A percentile compares a stretch with the other conserved stretches of the same genome.
phyloP scores from a whole-genome alignment of 2,888 invertebrate species.

The Volucella zonaria region DNA sequence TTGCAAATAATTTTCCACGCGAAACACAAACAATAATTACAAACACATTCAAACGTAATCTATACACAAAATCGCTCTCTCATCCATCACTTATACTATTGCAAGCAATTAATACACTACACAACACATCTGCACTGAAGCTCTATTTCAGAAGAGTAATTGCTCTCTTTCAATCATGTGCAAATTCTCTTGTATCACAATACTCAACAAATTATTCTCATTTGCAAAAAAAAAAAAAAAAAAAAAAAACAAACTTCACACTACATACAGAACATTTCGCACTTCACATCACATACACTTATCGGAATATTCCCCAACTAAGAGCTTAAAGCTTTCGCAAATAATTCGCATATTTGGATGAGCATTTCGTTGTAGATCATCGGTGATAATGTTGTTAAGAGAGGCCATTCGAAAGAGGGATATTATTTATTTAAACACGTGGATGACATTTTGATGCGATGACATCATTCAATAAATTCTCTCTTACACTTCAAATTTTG shows the following conservation, averaged over 20 bases:
- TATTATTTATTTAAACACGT: constrained; percentile 61
- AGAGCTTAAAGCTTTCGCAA: constrained; percentile 57
- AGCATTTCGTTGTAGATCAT: constrained; percentile 50
- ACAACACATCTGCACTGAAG: neutral
- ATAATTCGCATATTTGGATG: constrained; percentile 61
- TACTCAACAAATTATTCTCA: neutral
- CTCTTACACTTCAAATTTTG: neutral
- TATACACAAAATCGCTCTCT: constrained; percentile 20
- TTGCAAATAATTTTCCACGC: constrained; percentile 43
- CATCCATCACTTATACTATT: constrained; percentile 3
- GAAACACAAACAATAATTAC: constrained; percentile 13
- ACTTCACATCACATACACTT: neutral
- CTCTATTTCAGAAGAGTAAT: neutral
- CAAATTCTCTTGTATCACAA: constrained; percentile 33
- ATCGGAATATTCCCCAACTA: constrained; percentile 10
- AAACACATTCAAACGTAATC: constrained; percentile 32
- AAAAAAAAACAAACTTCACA: neutral
- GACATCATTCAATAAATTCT: constrained; percentile 56
- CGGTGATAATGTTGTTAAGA: constrained; percentile 47
- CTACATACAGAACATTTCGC: constrained; percentile 8
- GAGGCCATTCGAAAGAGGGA: constrained; percentile 46
- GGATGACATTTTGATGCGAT: constrained; percentile 64
- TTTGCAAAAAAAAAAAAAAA: constrained; percentile 2
- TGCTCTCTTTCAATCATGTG: neutral
- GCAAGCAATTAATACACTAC: neutral